phyloP scores from a whole-genome alignment of 2,113 vertebrate genomes.

The Tupaia tana region DNA sequence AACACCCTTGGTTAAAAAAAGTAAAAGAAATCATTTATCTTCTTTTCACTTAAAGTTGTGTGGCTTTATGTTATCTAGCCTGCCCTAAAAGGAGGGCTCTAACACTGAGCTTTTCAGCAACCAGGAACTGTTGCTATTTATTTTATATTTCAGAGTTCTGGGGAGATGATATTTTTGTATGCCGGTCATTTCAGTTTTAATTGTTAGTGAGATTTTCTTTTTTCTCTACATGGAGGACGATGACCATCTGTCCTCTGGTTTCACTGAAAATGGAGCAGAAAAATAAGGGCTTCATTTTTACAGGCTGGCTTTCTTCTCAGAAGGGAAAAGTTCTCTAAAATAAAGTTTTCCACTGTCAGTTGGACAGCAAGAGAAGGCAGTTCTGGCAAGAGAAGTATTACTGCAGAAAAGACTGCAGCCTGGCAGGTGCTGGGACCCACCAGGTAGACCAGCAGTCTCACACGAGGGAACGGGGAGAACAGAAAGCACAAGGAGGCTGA shows the following conservation, averaged over 20 bases:
- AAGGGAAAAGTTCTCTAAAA: not conserved
- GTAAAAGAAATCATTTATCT: not conserved
- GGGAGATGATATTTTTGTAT: not conserved
- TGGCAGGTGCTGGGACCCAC: fast-evolving
- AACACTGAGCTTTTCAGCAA: not conserved
- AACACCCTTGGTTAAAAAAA: not conserved
- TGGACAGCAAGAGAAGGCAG: too few relatives aligned
- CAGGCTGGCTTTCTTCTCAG: not conserved
- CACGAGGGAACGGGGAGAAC: fast-evolving
- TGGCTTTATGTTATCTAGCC: not conserved
- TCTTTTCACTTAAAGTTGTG: not conserved
- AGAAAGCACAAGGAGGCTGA: fast-evolving
- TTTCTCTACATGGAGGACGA: not conserved
- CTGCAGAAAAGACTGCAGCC: fast-evolving
- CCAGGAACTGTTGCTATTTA: not conserved
- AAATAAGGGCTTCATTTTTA: not conserved
- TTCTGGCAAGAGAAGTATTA: fast-evolving
- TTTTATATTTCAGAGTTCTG: not conserved
- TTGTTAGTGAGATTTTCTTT: not conserved
- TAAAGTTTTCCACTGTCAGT: fast-evolving
- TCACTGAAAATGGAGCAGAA: not conserved
- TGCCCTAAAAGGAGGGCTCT: not conserved
- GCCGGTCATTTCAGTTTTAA: not conserved
- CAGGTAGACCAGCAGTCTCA: not conserved
- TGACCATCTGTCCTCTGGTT: not conserved